Evolutionary conservation across 2,888 invertebrate species (phyloP).

Genomic region (Netelia melanura): DNA sequence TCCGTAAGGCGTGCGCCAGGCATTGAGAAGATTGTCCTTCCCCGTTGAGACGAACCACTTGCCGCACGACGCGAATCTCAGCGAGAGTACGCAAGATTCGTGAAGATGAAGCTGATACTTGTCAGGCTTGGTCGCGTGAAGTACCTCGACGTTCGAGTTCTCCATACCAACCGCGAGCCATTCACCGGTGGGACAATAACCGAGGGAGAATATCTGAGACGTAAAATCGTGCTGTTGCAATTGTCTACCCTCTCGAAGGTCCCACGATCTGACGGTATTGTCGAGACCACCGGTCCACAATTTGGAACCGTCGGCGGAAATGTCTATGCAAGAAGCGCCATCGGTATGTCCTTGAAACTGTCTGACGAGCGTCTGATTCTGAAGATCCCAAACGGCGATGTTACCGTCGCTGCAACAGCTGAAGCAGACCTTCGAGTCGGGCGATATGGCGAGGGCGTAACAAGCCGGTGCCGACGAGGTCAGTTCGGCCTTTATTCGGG

Average conservation of each 20-base stretch:
- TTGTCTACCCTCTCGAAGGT: slow-evolving; percentile 95
- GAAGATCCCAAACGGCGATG: slow-evolving; percentile 98
- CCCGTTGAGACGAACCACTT: slow-evolving; percentile 99
- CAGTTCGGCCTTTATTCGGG: slow-evolving; percentile 96
- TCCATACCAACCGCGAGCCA: slow-evolving; percentile 99
- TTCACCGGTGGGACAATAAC: slow-evolving; percentile 97
- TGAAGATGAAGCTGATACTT: slow-evolving; percentile 98
- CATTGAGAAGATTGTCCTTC: slow-evolving; percentile 97
- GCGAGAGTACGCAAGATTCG: slow-evolving; percentile 97
- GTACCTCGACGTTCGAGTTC: slow-evolving; percentile 97
- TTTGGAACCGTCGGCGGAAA: slow-evolving; percentile 96
- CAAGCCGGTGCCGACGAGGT: slow-evolving; percentile 98
- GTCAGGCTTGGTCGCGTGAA: slow-evolving; percentile 95
- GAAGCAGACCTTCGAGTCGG: slow-evolving; percentile 98
- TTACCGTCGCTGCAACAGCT: slow-evolving; percentile 98
- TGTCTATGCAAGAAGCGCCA: slow-evolving; percentile 98
- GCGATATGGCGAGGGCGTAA: slow-evolving; percentile 98
- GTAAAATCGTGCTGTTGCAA: slow-evolving; percentile 97
- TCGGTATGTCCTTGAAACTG: slow-evolving; percentile 97
- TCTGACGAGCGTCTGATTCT: slow-evolving; percentile 95
- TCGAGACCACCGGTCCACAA: slow-evolving; percentile 98
- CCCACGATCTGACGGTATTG: slow-evolving; percentile 97
- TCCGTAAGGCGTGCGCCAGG: slow-evolving; percentile 98
- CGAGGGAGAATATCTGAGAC: slow-evolving; percentile 96
- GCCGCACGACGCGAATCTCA: slow-evolving; percentile 96